A percentile compares a stretch with the other conserved stretches of the same genome.
Conservation (phyloP, 2,888 invertebrate genomes). For the Hydrotaea diabolus region DNA sequence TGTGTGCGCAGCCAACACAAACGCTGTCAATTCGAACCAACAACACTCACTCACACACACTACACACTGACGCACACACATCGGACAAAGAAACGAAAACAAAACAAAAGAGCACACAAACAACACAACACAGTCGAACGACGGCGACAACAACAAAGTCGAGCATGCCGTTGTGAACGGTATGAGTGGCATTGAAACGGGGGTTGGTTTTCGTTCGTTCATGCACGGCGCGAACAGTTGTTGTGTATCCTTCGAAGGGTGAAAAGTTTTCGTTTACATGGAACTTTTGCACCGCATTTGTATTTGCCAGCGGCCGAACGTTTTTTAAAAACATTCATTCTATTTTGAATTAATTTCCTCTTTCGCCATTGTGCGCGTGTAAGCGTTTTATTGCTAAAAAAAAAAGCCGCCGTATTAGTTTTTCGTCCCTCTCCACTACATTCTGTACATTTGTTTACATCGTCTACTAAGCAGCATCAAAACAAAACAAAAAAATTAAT, state of each 20-base stretch:
- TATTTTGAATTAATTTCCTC: conserved; percentile 62
- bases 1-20: conserved; percentile 34
- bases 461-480: conserved; percentile 14
- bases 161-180: conserved; percentile 39
- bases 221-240: conserved; percentile 79
- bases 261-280: conserved; percentile 79
- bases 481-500: conserved; percentile 27
- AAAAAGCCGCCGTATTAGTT: conserved; percentile 57
- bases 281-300: conserved; percentile 77
- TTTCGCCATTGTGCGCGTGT: conserved; percentile 54
- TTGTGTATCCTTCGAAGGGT: conserved; percentile 82
- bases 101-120: conserved; percentile 32
- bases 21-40: conserved; percentile 37
- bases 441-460: conserved; percentile 49
- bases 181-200: conserved; percentile 68
- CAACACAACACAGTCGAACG: conserved; percentile 42
- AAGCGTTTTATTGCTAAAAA: conserved; percentile 30
- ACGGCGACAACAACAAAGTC: conserved; percentile 46
- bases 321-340: conserved; percentile 70
- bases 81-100: conserved; percentile 36
- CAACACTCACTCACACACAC: conserved; percentile 2
- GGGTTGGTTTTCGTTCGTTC: conserved; percentile 77
- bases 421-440: conserved; percentile 31
- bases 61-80: too few species aligned
- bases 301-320: conserved; percentile 73